These are phyloP conservation scores for Dendrocincla fuliginosa DNA, from an alignment of 2,797 vertebrate genomes.

Conservation along the genomic window DNA sequence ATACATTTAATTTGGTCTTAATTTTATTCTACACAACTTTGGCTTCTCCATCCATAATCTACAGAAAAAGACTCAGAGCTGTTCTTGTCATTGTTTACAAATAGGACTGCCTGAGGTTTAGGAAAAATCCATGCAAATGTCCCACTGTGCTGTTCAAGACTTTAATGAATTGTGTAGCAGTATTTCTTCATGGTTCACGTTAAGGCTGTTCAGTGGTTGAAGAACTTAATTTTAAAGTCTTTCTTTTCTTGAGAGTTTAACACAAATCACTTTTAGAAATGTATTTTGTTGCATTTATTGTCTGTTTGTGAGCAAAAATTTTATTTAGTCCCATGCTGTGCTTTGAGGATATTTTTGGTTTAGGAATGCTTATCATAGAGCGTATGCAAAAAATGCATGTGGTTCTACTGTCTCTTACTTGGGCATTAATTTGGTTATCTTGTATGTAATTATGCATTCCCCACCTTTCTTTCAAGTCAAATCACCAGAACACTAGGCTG, in stretches of 20 bases:
- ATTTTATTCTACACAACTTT: background rate
- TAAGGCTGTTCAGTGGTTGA: background rate
- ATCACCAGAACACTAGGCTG: accelerated
- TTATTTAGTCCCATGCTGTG: background rate
- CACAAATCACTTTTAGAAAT: background rate
- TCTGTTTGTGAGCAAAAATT: background rate
- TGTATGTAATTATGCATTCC: background rate
- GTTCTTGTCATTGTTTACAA: background rate
- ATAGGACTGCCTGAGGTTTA: background rate
- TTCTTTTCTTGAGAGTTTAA: background rate
- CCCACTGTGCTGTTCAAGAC: background rate
- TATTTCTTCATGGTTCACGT: background rate
- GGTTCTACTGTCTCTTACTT: background rate
- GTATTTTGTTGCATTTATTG: background rate
- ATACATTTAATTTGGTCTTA: background rate
- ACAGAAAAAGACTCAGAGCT: background rate
- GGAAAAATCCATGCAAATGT: background rate
- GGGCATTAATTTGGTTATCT: background rate
- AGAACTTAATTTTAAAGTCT: background rate
- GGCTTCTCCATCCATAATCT: background rate
- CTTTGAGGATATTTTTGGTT: background rate
- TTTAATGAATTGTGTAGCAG: background rate
- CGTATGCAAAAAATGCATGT: background rate
- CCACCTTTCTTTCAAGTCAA: background rate
- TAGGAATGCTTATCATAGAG: background rate